These are phyloP conservation scores for Microtus montanus DNA, from an alignment of 2,113 vertebrate species.

Conservation along the genomic window DNA sequence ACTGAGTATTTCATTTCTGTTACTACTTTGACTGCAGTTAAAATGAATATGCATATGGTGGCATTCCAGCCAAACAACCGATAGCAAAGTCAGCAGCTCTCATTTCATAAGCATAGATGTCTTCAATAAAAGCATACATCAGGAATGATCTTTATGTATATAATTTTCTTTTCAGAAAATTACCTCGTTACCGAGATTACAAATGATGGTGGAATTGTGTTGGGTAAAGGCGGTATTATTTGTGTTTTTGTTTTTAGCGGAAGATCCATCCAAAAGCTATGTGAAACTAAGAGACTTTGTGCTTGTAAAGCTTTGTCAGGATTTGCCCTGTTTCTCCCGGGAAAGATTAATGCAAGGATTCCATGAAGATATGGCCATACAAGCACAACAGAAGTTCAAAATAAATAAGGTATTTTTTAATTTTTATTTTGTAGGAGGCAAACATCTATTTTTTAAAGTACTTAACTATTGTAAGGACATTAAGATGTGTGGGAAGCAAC, in stretches of 20 bases:
- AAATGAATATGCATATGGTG: slow-evolving; percentile 41
- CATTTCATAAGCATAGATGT: slow-evolving; percentile 29
- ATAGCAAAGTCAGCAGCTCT: neutral
- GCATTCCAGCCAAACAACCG: slow-evolving; percentile 12
- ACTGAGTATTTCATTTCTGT: slow-evolving; percentile 32
- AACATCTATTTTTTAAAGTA: neutral
- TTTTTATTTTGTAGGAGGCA: slow-evolving; percentile 58
- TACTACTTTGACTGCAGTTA: slow-evolving; percentile 51
- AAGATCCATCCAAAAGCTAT: slow-evolving; percentile 98
- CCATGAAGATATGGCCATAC: slow-evolving; percentile 93
- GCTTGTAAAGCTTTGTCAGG: slow-evolving; percentile 95
- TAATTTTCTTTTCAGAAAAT: slow-evolving; percentile 45
- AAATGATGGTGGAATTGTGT: slow-evolving; percentile 68
- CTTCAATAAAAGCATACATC: slow-evolving; percentile 22
- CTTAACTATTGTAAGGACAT: slow-evolving; percentile 5
- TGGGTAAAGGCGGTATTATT: slow-evolving; percentile 48
- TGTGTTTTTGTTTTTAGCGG: slow-evolving; percentile 86
- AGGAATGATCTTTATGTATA: slow-evolving; percentile 32
- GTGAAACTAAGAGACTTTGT: slow-evolving; percentile 98
- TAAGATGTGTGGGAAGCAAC: neutral
- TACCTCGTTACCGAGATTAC: slow-evolving; percentile 32
- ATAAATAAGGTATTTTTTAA: slow-evolving; percentile 95
- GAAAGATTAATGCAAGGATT: slow-evolving; percentile 94
- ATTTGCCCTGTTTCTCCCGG: slow-evolving; percentile 91
- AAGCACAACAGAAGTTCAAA: slow-evolving; percentile 95